phyloP scores from a whole-genome alignment of 2,113 vertebrate species.

The Casuarius casuarius region DNA sequence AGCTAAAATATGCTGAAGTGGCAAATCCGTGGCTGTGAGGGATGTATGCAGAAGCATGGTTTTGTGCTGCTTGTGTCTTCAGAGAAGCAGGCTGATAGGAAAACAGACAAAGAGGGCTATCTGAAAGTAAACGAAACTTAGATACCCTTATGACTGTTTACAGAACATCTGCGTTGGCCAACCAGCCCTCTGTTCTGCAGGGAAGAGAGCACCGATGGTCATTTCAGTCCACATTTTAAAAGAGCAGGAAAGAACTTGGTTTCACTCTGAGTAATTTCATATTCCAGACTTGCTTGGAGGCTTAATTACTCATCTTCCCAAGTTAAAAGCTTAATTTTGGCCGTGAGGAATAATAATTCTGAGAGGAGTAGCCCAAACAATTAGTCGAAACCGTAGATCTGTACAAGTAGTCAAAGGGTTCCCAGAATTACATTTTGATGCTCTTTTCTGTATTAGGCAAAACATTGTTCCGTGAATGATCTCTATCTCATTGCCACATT shows the following conservation, averaged over 20 bases:
- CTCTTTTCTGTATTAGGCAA: background rate
- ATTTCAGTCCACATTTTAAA: background rate
- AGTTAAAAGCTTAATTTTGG: background rate
- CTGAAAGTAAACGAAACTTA: background rate
- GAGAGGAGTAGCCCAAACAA: background rate
- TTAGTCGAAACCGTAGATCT: background rate
- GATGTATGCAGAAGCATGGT: background rate
- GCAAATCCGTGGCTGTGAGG: background rate
- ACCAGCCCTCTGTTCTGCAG: background rate
- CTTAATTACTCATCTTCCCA: background rate
- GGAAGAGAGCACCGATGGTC: background rate
- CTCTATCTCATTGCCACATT: background rate
- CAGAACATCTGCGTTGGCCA: rapidly evolving
- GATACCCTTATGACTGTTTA: background rate
- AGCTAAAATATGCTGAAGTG: background rate
- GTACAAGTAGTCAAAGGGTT: background rate
- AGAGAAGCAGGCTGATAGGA: background rate
- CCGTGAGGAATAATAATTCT: background rate
- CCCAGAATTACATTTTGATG: background rate
- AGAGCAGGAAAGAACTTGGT: background rate
- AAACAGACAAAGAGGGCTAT: background rate
- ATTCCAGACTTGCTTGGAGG: background rate
- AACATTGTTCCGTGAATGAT: background rate
- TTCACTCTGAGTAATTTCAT: background rate
- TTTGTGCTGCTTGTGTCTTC: background rate